These are phyloP conservation scores for Drosophila mojavensis DNA, from an alignment of 1,140 invertebrate genomes.

Conservation along the genomic window DNA sequence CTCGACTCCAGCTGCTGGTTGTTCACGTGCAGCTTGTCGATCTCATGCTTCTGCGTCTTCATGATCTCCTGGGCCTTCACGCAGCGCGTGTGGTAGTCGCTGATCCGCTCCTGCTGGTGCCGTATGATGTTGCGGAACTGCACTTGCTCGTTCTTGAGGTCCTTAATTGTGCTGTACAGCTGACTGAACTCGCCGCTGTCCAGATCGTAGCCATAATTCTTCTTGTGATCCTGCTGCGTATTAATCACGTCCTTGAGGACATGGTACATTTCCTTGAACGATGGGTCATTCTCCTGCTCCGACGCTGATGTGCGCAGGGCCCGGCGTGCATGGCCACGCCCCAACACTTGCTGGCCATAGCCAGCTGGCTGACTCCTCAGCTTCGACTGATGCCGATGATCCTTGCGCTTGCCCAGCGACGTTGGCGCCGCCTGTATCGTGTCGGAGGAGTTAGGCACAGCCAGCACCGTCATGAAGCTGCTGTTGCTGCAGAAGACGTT, in stretches of 20 bases:
- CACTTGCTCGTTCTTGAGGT: constrained; percentile 63
- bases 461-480: constrained; percentile 67
- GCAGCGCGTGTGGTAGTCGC: constrained; percentile 70
- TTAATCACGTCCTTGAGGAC: constrained; percentile 71
- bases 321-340: constrained; percentile 21
- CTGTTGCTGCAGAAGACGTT: constrained; percentile 48
- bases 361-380: background rate
- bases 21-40: constrained; percentile 72
- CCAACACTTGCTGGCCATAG: constrained; percentile 25
- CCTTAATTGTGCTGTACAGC: constrained; percentile 63
- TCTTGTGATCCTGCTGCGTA: constrained; percentile 22
- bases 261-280: constrained; percentile 58
- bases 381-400: background rate
- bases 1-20: constrained; percentile 75
- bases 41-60: constrained; percentile 75
- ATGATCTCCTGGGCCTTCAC: constrained; percentile 78
- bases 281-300: constrained; percentile 35
- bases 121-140: constrained; percentile 63
- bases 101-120: constrained; percentile 68
- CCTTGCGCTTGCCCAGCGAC: background rate
- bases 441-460: constrained; percentile 33
- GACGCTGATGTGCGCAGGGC: background rate
- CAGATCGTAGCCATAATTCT: constrained; percentile 22
- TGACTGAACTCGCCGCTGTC: constrained; percentile 42
- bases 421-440: background rate